Base-by-base conservation (phyloP, 2,113 vertebrate genomes). In the Chloebia gouldiae region DNA sequence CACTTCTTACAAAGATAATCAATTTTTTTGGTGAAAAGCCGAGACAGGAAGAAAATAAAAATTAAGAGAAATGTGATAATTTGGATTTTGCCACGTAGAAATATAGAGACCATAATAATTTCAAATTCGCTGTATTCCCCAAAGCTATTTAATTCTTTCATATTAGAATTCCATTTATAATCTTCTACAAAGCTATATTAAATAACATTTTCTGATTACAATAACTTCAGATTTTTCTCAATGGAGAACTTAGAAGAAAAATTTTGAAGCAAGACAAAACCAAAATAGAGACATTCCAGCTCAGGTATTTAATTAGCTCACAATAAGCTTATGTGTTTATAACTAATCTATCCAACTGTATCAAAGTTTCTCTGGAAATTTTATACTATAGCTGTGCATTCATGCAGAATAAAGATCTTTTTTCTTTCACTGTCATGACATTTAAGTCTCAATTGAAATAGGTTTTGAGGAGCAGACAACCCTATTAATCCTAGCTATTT, bases 361-460 rank as follows among this genome's bases (percentile, higher is more conserved):
- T 93, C 89, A 70, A 89, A 91, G 86, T 89, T 92, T 77, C 88
- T 59, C 84, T 23, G 50, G 94, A 95, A 96, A 94, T 95, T 72
- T 94, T 92, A 95, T 85, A 90, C 93, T 69, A 69, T 1, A 88
- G 49, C 75, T 92, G 91, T 90, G 92, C 69, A 83, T 91, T 97
- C 92, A 93, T 33, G 91, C 89, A 93, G 86, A 97, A 95, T 92
- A 96, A 95, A 94, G 84, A 95, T 91, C 63, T 50, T 92, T 92
- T 95, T 91, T 94, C 91, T 90, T 92, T 90, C 87, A 87, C 57
- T 94, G 70, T 77, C 85, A 95, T 76, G 79, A 86, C 60, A 90
- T 81, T 90, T 95, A 92, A 92, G 63, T 85, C 63, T 92, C 81
- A 92, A 87, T 8, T 89, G 81, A 95, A 86, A 85, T 25, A 77